Evolutionary conservation across 2,113 vertebrate species (phyloP), one percentile per base, ranked within the genome.

Genomic region (Tyrannus savana): DNA sequence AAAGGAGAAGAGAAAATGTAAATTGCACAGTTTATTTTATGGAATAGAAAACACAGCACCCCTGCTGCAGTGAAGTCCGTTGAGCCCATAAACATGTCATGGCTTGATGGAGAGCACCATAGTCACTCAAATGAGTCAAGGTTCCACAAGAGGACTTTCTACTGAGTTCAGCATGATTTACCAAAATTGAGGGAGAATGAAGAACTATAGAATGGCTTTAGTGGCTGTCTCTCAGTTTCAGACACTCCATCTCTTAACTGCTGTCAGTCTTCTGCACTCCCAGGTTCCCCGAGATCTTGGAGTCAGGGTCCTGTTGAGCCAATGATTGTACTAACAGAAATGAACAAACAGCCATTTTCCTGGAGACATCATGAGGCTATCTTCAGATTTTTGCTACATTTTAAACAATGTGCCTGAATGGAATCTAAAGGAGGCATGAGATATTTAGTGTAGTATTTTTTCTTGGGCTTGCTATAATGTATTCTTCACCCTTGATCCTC

Each of bases 1-100:
- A 81, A 84, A 91, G 77, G 76, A 78, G 79, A 88, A 83, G 80
- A 93, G 88, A 78, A 90, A 84, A 79, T 41, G 49, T 93, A 85
- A 93, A 89, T 85, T 46, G 66, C 42, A 66, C 60, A 56, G 81
- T 46, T 92, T 52, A 19, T 84, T 96, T 95, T 96, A 79, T 87
- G 62, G 84, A 93, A 90, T 64, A 52, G 89, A 89, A 95, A 96
- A 84, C 2, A 6, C 31, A 87, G 59, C 62, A 92, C 0, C 25
- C 52, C 44, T 39, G 22, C 46, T 80, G 81, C 93, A 85, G 53
- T 42, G 89, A 89, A 87, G 93, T 79, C 77, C 0, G 0, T 85
- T 89, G 87, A 91, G 52, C 41, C 35, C 53, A 91, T 95, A 89
- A 91, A 95, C 14, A 21, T 76, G 84, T 85, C 90, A 85, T 14